Evolutionary conservation across 2,888 invertebrate genomes (phyloP).

Genomic region (Micoletzkya japonica): DNA sequence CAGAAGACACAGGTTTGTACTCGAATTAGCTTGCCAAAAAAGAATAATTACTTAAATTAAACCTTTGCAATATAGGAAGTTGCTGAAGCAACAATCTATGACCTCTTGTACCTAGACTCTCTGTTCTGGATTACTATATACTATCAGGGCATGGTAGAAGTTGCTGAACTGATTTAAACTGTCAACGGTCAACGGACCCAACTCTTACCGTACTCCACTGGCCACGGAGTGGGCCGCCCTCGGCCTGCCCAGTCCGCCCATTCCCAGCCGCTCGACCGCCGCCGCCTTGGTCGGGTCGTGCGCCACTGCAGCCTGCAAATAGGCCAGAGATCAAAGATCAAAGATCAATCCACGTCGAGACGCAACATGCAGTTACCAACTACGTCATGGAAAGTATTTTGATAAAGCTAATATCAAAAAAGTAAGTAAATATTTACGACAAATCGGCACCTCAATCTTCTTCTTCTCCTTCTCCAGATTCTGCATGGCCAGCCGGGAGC

Average conservation of each 20-base stretch:
- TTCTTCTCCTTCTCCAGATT: constrained; percentile 70
- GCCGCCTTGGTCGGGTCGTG: constrained; percentile 82
- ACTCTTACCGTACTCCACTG: constrained; percentile 48
- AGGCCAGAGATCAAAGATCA: too few relatives aligned
- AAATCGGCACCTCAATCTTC: constrained; percentile 59
- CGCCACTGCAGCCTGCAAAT: constrained; percentile 54
- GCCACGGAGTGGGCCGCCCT: constrained; percentile 54
- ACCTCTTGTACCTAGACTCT: too few relatives aligned
- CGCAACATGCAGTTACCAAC: background rate
- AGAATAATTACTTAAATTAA: constrained; percentile 15
- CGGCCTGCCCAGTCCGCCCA: constrained; percentile 72
- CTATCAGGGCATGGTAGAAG: too few relatives aligned
- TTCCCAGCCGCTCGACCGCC: constrained; percentile 88
- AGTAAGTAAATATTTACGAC: background rate
- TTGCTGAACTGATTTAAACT: too few relatives aligned
- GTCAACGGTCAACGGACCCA: background rate
- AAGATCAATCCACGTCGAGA: background rate
- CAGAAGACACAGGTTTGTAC: background rate
- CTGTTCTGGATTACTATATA: too few relatives aligned
- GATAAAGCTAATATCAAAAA: background rate
- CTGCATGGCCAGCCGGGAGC: constrained; percentile 76
- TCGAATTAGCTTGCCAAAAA: constrained; percentile 13
- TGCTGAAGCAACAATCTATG: background rate
- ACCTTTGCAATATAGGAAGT: background rate
- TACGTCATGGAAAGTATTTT: background rate